Conservation (phyloP, 2,113 vertebrate genomes). For the Spea multiplicata region DNA sequence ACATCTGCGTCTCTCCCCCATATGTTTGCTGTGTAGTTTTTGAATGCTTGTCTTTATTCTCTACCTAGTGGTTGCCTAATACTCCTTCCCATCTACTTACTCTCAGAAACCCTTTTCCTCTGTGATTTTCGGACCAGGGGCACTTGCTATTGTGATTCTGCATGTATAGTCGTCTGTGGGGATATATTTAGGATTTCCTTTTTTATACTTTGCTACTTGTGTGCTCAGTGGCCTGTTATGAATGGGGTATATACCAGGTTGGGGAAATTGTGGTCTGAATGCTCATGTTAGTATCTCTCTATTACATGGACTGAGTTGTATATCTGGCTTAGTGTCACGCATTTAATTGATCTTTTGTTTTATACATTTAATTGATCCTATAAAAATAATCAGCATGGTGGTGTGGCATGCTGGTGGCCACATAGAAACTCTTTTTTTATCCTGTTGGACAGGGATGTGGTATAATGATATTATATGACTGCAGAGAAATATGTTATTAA, state of each 20-base stretch:
- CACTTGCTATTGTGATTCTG: not conserved
- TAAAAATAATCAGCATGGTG: not conserved
- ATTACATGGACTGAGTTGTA: not conserved
- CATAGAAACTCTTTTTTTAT: not conserved
- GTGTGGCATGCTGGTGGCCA: not conserved
- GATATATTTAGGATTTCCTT: slow-evolving; percentile 43
- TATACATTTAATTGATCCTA: not conserved
- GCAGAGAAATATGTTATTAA: not conserved
- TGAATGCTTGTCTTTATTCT: not conserved
- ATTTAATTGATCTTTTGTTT: too few relatives aligned
- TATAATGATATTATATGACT: not conserved
- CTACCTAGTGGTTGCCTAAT: not conserved
- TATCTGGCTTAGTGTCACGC: too few relatives aligned
- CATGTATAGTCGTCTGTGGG: slow-evolving; percentile 20
- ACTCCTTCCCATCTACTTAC: not conserved
- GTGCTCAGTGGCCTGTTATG: not conserved
- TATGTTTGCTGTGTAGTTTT: slow-evolving; percentile 2
- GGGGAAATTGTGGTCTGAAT: too few relatives aligned
- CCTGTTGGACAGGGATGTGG: not conserved
- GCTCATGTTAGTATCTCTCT: not conserved
- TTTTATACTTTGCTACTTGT: slow-evolving; percentile 20
- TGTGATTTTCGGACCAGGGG: not conserved
- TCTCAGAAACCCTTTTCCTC: not conserved
- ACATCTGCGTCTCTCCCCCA: not conserved
- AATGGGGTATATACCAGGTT: not conserved